Percentiles rank a stretch among this genome's conserved stretches.
Evolutionary conservation across 2,888 invertebrate genomes (phyloP).

Genomic region (Ennomos quercinarius): DNA sequence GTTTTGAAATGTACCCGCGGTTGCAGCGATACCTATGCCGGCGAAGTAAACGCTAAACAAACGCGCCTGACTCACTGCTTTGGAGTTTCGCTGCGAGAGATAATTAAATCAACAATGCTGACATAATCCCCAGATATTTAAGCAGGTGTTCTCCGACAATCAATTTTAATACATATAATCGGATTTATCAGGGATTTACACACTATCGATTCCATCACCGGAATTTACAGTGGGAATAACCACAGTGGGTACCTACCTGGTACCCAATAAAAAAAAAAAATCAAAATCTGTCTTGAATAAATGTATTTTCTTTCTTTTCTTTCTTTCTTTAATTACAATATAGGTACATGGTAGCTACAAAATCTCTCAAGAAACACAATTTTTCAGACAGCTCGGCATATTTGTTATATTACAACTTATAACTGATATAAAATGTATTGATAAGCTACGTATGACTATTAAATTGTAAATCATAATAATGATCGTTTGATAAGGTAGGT

Average conservation of each 20-base stretch:
- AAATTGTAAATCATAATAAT: constrained; percentile 25
- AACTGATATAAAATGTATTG: constrained; percentile 23
- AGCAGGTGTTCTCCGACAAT: background rate
- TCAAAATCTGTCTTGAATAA: too few species aligned
- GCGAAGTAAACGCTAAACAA: constrained; percentile 30
- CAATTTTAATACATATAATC: background rate
- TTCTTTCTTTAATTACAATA: too few species aligned
- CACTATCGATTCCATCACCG: background rate
- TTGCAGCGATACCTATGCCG: constrained; percentile 42
- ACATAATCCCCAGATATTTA: constrained; percentile 6
- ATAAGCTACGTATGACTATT: constrained; percentile 11
- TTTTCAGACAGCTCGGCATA: constrained; percentile 7
- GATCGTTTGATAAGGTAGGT: constrained; percentile 16
- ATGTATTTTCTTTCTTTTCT: too few species aligned
- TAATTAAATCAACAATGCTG: constrained; percentile 34
- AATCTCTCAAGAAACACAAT: constrained; percentile 9
- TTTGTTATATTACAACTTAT: constrained; percentile 3
- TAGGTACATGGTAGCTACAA: too few species aligned
- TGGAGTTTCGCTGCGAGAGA: constrained; percentile 28
- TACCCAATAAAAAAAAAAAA: too few species aligned
- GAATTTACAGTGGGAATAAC: too few species aligned
- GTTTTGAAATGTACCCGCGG: constrained; percentile 66
- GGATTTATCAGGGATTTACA: constrained; percentile 5
- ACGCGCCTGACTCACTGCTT: constrained; percentile 47
- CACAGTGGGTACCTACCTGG: too few species aligned